Evolutionary conservation across 2,888 invertebrate species (phyloP).

Genomic region (Drosophila subquinaria): DNA sequence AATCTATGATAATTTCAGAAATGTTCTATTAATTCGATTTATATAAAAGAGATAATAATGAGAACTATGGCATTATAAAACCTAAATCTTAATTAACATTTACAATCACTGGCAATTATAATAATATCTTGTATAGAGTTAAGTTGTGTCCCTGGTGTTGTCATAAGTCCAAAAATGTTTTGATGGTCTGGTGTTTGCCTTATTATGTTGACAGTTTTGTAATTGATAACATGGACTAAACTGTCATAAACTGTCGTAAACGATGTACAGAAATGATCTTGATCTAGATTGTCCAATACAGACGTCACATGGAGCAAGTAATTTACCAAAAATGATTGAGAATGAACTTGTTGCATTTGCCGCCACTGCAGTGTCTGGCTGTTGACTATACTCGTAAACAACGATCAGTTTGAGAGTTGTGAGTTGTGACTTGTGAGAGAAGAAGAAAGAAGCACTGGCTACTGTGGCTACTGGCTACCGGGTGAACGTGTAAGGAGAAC

Average conservation of each 20-base stretch:
- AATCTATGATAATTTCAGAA: too few species aligned
- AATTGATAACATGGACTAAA: conserved; percentile 70
- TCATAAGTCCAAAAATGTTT: conserved; percentile 26
- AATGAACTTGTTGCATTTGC: conserved; percentile 77
- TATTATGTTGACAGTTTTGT: conserved; percentile 64
- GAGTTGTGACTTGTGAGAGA: not conserved
- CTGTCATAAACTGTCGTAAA: conserved; percentile 78
- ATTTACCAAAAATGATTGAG: conserved; percentile 73
- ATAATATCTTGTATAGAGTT: not conserved
- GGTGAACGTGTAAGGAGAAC: conserved; percentile 68
- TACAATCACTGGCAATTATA: conserved; percentile 11
- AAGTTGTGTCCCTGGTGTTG: conserved; percentile 21
- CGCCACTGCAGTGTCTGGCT: conserved; percentile 34
- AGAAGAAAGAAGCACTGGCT: conserved; percentile 9
- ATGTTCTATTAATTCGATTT: too few species aligned
- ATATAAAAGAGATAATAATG: not conserved
- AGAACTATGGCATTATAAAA: not conserved
- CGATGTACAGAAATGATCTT: conserved; percentile 52
- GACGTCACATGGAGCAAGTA: conserved; percentile 75
- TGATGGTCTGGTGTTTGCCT: conserved; percentile 25
- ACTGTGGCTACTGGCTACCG: conserved; percentile 34
- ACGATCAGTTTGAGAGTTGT: conserved; percentile 28
- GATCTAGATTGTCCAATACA: conserved; percentile 82
- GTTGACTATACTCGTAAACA: conserved; percentile 40
- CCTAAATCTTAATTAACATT: not conserved